phyloP scores from a whole-genome alignment of 2,797 vertebrate genomes.

The Helicolenus hilgendorfi region DNA sequence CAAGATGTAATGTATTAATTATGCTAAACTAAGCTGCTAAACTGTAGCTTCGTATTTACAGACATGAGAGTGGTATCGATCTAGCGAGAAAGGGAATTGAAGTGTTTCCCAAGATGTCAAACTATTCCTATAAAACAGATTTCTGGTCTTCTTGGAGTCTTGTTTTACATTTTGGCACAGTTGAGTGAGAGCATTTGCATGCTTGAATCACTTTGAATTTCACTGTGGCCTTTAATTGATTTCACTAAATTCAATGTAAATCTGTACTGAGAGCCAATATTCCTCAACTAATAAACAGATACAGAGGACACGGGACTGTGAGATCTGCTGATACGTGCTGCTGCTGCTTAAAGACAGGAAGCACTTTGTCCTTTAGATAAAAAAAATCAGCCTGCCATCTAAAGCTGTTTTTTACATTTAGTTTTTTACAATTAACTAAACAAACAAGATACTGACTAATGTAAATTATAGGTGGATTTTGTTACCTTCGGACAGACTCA shows the following conservation, averaged over 20 bases:
- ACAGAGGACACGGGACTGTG: slow-evolving; percentile 7
- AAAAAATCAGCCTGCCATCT: neutral
- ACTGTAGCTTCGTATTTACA: neutral
- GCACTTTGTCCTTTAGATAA: neutral
- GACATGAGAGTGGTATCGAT: neutral
- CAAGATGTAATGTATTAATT: neutral
- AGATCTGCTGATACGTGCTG: slow-evolving; percentile 58
- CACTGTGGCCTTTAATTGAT: slow-evolving; percentile 40
- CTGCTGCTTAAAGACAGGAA: neutral
- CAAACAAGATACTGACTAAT: neutral
- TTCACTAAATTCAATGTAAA: slow-evolving; percentile 64
- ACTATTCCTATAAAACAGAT: neutral
- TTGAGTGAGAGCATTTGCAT: slow-evolving; percentile 1
- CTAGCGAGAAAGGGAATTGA: neutral
- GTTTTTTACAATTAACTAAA: neutral
- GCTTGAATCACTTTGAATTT: slow-evolving; percentile 28
- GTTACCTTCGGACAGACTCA: neutral
- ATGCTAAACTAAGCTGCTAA: neutral
- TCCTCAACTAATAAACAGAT: neutral
- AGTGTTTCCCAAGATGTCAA: neutral
- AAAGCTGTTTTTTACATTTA: neutral
- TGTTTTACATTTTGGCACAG: neutral
- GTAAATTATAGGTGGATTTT: neutral
- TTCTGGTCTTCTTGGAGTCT: neutral
- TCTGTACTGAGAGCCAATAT: slow-evolving; percentile 55